Conservation (phyloP, 2,888 invertebrate genomes). For the Torymus aiolomorphi region DNA sequence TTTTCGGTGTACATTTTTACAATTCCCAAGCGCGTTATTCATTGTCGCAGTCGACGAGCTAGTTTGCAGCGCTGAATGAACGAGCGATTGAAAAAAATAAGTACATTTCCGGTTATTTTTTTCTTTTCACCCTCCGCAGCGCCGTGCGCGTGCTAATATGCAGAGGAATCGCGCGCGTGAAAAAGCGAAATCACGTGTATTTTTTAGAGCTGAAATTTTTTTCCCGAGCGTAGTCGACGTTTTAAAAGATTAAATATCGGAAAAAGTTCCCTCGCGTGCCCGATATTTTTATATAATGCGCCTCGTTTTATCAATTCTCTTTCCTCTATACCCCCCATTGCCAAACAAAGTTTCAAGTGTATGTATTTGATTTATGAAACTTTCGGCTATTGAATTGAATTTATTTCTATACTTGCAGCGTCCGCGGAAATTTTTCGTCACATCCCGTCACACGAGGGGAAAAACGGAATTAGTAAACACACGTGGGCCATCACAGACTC, state of each 20-base stretch:
- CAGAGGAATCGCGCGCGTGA: too few relatives aligned
- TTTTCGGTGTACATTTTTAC: too few relatives aligned
- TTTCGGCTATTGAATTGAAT: not conserved
- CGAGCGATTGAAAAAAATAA: not conserved
- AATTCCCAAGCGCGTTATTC: too few relatives aligned
- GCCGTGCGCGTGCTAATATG: not conserved
- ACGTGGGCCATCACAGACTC: too few relatives aligned
- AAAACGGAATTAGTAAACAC: too few relatives aligned
- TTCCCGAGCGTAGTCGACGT: slow-evolving; percentile 14
- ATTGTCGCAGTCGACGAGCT: too few relatives aligned
- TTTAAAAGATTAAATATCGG: slow-evolving; percentile 49
- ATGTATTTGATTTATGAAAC: slow-evolving; percentile 26
- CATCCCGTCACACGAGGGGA: too few relatives aligned
- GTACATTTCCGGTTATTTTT: slow-evolving; percentile 2
- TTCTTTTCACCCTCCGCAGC: not conserved
- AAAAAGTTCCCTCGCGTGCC: not conserved
- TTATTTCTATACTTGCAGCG: not conserved
- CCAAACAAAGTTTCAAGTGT: slow-evolving; percentile 26
- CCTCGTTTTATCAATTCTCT: slow-evolving; percentile 15
- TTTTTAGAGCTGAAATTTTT: slow-evolving; percentile 4
- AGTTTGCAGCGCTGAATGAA: not conserved
- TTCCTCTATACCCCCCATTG: not conserved
- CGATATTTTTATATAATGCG: slow-evolving; percentile 30
- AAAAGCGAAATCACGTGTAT: not conserved
- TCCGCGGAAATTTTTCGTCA: too few relatives aligned